Conservation (phyloP, 2,797 vertebrate genomes). For the Poliocrania exsul region DNA sequence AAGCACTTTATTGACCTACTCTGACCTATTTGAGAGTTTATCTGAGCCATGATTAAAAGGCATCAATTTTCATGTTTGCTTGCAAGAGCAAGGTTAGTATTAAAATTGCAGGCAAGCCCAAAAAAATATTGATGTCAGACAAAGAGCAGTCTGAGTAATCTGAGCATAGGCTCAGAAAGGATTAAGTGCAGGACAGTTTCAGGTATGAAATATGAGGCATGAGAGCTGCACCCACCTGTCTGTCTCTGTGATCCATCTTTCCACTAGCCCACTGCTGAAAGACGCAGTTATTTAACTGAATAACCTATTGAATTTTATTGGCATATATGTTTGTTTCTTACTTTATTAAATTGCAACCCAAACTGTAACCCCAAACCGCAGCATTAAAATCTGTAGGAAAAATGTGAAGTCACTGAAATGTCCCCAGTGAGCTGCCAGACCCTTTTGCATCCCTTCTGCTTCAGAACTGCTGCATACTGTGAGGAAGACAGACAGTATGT, state of each 20-base stretch:
- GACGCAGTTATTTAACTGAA: not conserved
- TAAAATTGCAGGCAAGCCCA: not conserved
- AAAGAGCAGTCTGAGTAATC: not conserved
- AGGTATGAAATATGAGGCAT: not conserved
- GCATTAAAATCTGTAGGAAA: not conserved
- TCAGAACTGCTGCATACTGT: not conserved
- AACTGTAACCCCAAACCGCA: not conserved
- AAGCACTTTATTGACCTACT: not conserved
- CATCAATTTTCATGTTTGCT: not conserved
- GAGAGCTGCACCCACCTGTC: not conserved
- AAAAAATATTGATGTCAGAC: not conserved
- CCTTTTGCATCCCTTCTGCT: not conserved
- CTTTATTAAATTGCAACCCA: not conserved
- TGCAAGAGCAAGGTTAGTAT: not conserved
- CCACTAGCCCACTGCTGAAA: not conserved
- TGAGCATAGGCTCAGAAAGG: not conserved
- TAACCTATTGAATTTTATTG: not conserved
- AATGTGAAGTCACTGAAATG: not conserved
- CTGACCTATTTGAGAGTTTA: not conserved
- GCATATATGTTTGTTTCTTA: not conserved
- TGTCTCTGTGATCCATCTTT: not conserved
- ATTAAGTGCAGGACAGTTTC: not conserved
- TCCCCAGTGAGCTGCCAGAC: not conserved
- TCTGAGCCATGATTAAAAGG: not conserved
- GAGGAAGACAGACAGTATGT: not conserved